Evolutionary conservation across 1,140 invertebrate species (phyloP).

Genomic region (Cydia amplana): DNA sequence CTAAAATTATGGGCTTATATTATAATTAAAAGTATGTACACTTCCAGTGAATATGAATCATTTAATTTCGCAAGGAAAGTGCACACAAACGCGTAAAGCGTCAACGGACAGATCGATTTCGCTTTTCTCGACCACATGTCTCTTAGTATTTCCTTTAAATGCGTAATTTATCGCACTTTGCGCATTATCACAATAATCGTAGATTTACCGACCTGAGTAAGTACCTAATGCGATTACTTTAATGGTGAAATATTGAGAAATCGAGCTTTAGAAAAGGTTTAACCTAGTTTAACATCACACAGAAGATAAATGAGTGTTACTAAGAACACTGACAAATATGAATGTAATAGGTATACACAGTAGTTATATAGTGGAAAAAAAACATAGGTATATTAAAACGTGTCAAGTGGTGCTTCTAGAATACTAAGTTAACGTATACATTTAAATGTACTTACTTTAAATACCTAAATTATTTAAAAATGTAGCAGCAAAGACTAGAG

Average conservation of each 20-base stretch:
- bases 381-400: no score
- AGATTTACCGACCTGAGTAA: conserved; percentile 16
- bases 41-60: conserved; percentile 1
- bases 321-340: no score
- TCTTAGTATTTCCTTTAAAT: conserved; percentile 34
- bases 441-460: no score
- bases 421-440: neutral
- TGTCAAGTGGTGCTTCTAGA: neutral
- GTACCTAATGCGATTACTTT: conserved; percentile 9
- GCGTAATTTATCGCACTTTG: conserved; percentile 40
- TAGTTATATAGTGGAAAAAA: no score
- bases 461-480: neutral
- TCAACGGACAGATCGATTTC: conserved; percentile 43
- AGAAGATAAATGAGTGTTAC: no score
- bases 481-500: neutral
- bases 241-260: conserved; percentile 26
- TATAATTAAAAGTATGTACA: neutral
- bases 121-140: conserved; percentile 36
- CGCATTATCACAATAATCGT: conserved; percentile 25
- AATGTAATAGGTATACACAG: no score
- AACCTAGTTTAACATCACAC: neutral
- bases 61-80: conserved; percentile 22
- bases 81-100: conserved; percentile 27
- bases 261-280: neutral
- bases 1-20: conserved; percentile 14